Conservation (phyloP, 2,113 vertebrate genomes). For the Proterorhinus semilunaris region DNA sequence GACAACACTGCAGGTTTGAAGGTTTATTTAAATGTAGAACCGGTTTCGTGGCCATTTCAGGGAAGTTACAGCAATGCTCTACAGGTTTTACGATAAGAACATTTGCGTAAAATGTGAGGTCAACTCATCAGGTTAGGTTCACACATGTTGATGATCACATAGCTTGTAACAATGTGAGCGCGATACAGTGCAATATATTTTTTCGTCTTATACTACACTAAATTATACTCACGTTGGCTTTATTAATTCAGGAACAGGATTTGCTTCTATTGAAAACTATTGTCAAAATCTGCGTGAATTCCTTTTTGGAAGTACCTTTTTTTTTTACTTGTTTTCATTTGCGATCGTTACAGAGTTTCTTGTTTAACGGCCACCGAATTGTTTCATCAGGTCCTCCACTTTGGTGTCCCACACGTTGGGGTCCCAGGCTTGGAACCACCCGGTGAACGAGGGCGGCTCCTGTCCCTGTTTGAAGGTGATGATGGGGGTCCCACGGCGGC, state of each 20-base stretch:
- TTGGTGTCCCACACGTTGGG: conserved; percentile 63
- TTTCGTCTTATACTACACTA: neutral
- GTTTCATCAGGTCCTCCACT: conserved; percentile 10
- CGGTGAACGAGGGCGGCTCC: conserved; percentile 69
- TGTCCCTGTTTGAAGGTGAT: conserved; percentile 66
- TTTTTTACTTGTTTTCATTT: neutral
- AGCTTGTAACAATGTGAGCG: no score
- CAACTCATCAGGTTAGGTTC: no score
- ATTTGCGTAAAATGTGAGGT: no score
- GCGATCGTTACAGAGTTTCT: neutral
- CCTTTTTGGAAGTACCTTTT: no score
- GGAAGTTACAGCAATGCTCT: neutral
- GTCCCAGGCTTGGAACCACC: conserved; percentile 80
- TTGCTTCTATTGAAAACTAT: neutral
- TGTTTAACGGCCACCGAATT: neutral
- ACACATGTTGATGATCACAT: no score
- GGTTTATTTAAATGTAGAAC: neutral
- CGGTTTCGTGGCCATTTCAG: neutral
- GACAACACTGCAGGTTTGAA: neutral
- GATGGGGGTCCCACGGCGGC: conserved; percentile 52
- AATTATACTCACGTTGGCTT: neutral
- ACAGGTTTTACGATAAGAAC: neutral
- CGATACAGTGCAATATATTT: no score
- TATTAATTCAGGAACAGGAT: neutral
- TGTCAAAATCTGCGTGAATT: no score